These are phyloP conservation scores for Acanthopleura granulata DNA, from an alignment of 2,888 invertebrate species.

Conservation along the genomic window DNA sequence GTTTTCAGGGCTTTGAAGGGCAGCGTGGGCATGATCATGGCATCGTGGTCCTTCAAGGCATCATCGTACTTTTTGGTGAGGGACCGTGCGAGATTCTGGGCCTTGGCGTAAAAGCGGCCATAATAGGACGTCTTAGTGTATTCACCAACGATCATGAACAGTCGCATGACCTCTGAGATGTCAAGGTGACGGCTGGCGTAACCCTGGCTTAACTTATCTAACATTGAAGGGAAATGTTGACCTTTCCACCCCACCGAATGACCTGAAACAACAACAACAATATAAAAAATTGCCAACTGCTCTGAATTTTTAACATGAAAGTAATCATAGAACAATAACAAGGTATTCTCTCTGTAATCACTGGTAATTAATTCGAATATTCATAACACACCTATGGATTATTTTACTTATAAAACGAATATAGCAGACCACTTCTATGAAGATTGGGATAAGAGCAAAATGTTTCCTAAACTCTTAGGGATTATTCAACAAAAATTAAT, in stretches of 20 bases:
- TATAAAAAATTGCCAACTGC: background rate
- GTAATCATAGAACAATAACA: background rate
- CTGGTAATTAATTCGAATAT: no score
- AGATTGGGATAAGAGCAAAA: no score
- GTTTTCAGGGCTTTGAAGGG: slow-evolving; percentile 19
- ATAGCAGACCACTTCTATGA: background rate
- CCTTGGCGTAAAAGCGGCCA: slow-evolving; percentile 33
- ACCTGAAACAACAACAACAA: slow-evolving; percentile 5
- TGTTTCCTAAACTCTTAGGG: no score
- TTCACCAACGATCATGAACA: no score
- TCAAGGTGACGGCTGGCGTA: background rate
- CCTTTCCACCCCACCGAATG: slow-evolving; percentile 9
- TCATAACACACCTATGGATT: no score
- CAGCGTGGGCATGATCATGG: slow-evolving; percentile 53
- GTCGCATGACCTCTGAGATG: no score
- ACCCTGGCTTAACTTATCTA: background rate
- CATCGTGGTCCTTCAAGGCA: slow-evolving; percentile 43
- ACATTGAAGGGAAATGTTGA: background rate
- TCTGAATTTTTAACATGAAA: no score
- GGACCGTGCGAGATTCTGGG: slow-evolving; percentile 34
- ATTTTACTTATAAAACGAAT: no score
- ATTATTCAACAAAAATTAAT: no score
- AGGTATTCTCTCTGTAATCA: no score
- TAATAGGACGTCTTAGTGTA: slow-evolving; percentile 9
- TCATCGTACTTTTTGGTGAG: slow-evolving; percentile 41